phyloP scores from a whole-genome alignment of 2,113 vertebrate genomes.

The Peromyscus leucopus region DNA sequence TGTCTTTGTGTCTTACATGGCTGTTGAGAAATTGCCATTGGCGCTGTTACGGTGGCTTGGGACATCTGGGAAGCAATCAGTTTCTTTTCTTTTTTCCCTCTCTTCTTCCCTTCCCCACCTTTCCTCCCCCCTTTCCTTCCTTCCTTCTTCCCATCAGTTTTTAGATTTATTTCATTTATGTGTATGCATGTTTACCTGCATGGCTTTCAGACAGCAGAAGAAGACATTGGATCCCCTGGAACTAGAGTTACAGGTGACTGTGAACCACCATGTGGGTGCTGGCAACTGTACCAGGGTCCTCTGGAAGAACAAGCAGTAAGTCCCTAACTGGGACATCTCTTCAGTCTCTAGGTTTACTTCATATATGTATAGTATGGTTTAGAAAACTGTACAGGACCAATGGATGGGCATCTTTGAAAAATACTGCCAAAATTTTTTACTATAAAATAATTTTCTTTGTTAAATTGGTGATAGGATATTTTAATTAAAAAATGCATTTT shows the following conservation, averaged over 20 bases:
- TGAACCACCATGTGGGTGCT: neutral
- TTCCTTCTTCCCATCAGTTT: neutral
- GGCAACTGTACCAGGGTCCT: neutral
- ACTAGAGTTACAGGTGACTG: neutral
- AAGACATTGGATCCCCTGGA: neutral
- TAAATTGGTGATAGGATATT: neutral
- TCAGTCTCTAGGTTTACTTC: neutral
- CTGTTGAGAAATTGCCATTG: neutral
- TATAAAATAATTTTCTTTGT: constrained; percentile 43
- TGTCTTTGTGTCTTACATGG: neutral
- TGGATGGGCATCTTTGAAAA: constrained; percentile 4
- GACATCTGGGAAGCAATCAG: neutral
- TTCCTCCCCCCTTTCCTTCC: no score
- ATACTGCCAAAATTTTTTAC: neutral
- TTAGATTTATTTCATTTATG: neutral
- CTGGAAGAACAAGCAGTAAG: neutral
- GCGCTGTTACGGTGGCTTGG: neutral
- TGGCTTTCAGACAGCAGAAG: neutral
- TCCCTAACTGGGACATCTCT: neutral
- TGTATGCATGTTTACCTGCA: neutral
- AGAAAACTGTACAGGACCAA: neutral
- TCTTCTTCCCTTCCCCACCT: no score
- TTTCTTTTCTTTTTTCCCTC: neutral
- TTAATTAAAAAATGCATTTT: constrained; percentile 10
- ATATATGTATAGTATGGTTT: neutral